Conservation (phyloP, 2,888 invertebrate genomes). For the Leuctra nigra region DNA sequence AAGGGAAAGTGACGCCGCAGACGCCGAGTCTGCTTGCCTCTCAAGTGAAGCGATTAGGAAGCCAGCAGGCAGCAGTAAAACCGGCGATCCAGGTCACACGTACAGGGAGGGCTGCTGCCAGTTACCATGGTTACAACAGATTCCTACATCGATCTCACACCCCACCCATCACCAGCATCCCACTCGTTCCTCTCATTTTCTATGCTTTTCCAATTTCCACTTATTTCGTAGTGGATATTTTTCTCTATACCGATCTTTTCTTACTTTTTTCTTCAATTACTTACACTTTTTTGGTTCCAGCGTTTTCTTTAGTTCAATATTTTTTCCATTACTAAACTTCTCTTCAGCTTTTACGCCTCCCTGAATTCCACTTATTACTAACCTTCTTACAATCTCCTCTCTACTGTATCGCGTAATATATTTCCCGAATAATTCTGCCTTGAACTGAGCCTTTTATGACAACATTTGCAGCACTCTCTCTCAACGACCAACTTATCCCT, state of each 20-base stretch:
- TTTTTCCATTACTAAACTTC: neutral
- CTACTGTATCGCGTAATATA: too few relatives aligned
- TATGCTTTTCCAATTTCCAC: neutral
- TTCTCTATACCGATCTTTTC: neutral
- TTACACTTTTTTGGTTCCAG: too few relatives aligned
- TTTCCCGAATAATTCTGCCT: too few relatives aligned
- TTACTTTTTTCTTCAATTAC: constrained; percentile 5
- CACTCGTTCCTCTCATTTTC: neutral
- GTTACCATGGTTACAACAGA: constrained; percentile 25
- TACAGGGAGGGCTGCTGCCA: constrained; percentile 21
- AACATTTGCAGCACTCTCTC: too few relatives aligned
- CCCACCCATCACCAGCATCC: neutral
- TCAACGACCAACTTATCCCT: too few relatives aligned
- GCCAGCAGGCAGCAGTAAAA: neutral
- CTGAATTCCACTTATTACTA: constrained; percentile 1
- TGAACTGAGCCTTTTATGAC: too few relatives aligned
- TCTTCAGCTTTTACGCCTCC: neutral
- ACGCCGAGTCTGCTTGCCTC: neutral
- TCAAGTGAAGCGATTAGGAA: neutral
- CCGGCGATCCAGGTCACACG: constrained; percentile 13
- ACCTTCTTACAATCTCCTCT: constrained; percentile 1
- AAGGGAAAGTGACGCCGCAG: neutral
- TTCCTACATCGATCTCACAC: constrained; percentile 27
- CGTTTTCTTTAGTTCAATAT: neutral
- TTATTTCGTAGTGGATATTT: neutral